phyloP scores from a whole-genome alignment of 2,113 vertebrate genomes.

The Desmodus rotundus region DNA sequence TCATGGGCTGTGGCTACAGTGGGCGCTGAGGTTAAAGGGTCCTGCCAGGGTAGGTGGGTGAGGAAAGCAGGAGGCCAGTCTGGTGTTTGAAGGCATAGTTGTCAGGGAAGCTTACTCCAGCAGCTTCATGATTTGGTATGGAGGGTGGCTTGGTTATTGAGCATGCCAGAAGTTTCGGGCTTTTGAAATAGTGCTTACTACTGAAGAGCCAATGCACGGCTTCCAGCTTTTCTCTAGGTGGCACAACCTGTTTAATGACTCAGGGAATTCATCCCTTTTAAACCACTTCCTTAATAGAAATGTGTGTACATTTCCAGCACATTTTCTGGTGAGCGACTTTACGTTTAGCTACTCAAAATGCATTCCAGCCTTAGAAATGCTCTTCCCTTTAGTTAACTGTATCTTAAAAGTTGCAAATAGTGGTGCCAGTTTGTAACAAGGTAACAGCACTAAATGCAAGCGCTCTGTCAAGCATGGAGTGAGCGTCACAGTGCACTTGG shows the following conservation, averaged over 20 bases:
- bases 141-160: constrained; percentile 6
- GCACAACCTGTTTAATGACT: constrained; percentile 66
- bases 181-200: not conserved
- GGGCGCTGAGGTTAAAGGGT: constrained; percentile 27
- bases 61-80: not conserved
- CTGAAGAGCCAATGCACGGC: not conserved
- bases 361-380: not conserved
- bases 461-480: not conserved
- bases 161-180: constrained; percentile 58
- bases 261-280: constrained; percentile 38
- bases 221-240: constrained; percentile 71
- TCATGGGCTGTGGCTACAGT: not conserved
- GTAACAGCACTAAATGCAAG: constrained; percentile 1
- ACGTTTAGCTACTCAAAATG: not conserved
- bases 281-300: not conserved
- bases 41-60: not conserved
- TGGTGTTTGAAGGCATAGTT: constrained; percentile 19
- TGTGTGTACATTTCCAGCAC: not conserved
- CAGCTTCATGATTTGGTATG: not conserved
- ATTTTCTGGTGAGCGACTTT: constrained; percentile 37
- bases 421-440: constrained; percentile 16
- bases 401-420: not conserved
- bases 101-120: not conserved
- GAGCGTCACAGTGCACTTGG: not conserved
- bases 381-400: not conserved